A percentile compares a stretch with the other conserved stretches of the same genome.
Evolutionary conservation across 2,888 invertebrate genomes (phyloP).

Genomic region (Oxystoma pomonae): DNA sequence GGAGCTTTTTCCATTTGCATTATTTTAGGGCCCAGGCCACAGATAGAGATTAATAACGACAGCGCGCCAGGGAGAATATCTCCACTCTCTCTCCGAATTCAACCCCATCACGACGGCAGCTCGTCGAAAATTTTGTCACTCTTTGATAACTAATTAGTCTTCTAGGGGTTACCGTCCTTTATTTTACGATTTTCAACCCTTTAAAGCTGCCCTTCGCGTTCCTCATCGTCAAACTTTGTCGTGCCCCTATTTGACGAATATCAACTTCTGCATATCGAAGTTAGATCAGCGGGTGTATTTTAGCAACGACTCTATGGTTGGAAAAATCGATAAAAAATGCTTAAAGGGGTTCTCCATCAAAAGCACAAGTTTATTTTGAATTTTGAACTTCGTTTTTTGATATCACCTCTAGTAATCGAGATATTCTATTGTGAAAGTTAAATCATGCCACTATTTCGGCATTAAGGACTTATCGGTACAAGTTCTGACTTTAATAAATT

Average conservation of each 20-base stretch:
- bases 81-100: neutral
- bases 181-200: slow-evolving; percentile 48
- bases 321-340: too few relatives aligned
- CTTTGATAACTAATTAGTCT: slow-evolving; percentile 61
- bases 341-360: too few relatives aligned
- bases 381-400: too few relatives aligned
- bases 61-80: neutral
- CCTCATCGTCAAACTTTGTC: slow-evolving; percentile 12
- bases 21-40: neutral
- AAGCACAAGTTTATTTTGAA: too few relatives aligned
- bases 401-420: too few relatives aligned
- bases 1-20: neutral
- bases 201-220: slow-evolving; percentile 33
- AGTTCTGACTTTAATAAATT: too few relatives aligned
- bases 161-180: slow-evolving; percentile 47
- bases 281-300: neutral
- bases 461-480: too few relatives aligned
- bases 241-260: slow-evolving; percentile 5
- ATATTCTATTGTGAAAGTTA: too few relatives aligned
- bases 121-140: slow-evolving; percentile 45
- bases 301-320: too few relatives aligned
- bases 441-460: too few relatives aligned
- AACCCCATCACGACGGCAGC: neutral
- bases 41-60: slow-evolving; percentile 2
- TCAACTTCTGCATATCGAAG: neutral